These are phyloP conservation scores for Tipula lateralis DNA, from an alignment of 2,888 invertebrate species.

Conservation along the genomic window DNA sequence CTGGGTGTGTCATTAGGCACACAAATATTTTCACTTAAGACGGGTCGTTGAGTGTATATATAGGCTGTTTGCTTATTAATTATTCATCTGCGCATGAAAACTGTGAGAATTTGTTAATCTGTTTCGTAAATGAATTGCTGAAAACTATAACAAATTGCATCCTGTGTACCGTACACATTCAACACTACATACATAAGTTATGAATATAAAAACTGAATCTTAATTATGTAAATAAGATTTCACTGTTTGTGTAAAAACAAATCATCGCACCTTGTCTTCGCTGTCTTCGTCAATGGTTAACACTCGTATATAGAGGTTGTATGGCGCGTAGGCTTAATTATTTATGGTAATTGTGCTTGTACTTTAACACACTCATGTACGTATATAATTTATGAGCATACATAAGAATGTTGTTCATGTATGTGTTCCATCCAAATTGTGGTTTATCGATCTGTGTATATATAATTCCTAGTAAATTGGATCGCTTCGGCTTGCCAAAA, in stretches of 20 bases:
- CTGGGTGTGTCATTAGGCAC: no score
- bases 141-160: constrained; percentile 19
- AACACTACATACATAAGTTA: not conserved
- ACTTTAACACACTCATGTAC: not conserved
- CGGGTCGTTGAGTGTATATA: no score
- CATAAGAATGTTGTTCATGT: not conserved
- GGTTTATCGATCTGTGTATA: not conserved
- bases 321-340: constrained; percentile 20
- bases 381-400: not conserved
- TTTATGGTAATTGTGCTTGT: not conserved
- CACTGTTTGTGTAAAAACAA: not conserved
- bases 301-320: not conserved
- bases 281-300: not conserved
- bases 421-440: not conserved
- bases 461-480: not conserved
- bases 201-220: not conserved
- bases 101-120: not conserved
- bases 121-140: not conserved
- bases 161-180: not conserved
- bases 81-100: constrained; percentile 19
- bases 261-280: not conserved
- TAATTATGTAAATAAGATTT: constrained; percentile 19
- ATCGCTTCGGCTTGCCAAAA: not conserved
- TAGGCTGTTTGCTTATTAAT: not conserved
- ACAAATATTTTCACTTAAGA: no score